Evolutionary conservation across 1,140 invertebrate species (phyloP).

Genomic region (Heliothis subflexa): DNA sequence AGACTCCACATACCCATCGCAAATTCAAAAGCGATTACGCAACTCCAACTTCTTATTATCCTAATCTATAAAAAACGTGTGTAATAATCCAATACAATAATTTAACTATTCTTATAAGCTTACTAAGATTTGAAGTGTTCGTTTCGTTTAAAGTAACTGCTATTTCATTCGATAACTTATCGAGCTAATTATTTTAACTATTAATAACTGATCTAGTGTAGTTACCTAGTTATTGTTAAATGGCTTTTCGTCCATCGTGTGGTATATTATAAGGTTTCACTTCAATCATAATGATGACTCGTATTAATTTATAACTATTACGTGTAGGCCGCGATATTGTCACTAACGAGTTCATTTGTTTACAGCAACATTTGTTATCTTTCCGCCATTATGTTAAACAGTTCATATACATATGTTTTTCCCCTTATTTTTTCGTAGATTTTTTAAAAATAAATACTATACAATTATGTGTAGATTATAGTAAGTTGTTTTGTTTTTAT

Average conservation of each 20-base stretch:
- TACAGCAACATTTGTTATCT: not conserved
- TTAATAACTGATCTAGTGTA: conserved; percentile 55
- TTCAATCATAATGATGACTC: conserved; percentile 13
- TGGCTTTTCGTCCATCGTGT: conserved; percentile 22
- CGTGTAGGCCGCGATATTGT: conserved; percentile 78
- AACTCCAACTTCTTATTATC: conserved; percentile 28
- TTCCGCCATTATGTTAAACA: conserved; percentile 10
- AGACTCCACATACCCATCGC: not conserved
- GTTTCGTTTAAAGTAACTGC: conserved; percentile 46
- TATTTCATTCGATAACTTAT: conserved; percentile 53
- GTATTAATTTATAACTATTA: conserved; percentile 43
- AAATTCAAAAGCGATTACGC: conserved; percentile 39
- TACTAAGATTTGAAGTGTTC: conserved; percentile 48
- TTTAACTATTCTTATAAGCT: conserved; percentile 46
- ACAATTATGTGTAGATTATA: not conserved
- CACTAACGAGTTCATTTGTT: conserved; percentile 53
- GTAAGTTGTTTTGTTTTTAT: not conserved
- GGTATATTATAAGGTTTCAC: conserved; percentile 21
- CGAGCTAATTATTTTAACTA: conserved; percentile 55
- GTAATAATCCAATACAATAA: conserved; percentile 32
- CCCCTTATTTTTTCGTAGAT: not conserved
- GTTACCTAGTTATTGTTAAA: conserved; percentile 51
- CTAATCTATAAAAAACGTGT: conserved; percentile 43
- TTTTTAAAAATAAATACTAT: not conserved
- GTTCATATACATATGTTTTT: not conserved